phyloP scores from a whole-genome alignment of 2,888 invertebrate species.

The Sericinus montela region DNA sequence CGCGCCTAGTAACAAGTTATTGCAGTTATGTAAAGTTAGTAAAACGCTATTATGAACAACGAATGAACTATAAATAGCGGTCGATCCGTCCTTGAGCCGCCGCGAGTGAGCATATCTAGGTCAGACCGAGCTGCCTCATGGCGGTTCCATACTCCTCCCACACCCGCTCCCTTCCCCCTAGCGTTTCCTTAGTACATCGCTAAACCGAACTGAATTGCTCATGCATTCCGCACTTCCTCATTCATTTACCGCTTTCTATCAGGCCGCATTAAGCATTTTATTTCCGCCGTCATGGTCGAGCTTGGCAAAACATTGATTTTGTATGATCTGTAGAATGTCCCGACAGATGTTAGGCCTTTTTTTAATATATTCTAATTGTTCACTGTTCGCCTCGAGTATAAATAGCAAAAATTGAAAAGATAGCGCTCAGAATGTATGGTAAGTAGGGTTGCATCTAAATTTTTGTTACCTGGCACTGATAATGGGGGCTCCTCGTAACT shows the following conservation, averaged over 20 bases:
- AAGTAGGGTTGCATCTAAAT: conserved; percentile 42
- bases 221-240: conserved; percentile 41
- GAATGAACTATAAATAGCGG: conserved; percentile 75
- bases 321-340: conserved; percentile 1
- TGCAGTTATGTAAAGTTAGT: conserved; percentile 71
- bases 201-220: conserved; percentile 37
- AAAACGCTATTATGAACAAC: conserved; percentile 62
- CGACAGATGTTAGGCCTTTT: conserved; percentile 42
- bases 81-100: conserved; percentile 75
- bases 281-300: conserved; percentile 27
- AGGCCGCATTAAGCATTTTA: conserved; percentile 21
- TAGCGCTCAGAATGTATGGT: conserved; percentile 37
- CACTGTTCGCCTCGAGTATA: conserved; percentile 30
- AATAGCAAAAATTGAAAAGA: conserved; percentile 36
- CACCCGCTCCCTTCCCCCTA: conserved; percentile 26
- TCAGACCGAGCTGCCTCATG: conserved; percentile 62
- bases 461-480: conserved; percentile 63
- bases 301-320: conserved; percentile 24
- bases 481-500: conserved; percentile 44
- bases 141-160: conserved; percentile 42
- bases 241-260: conserved; percentile 30
- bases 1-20: conserved; percentile 47
- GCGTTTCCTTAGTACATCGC: conserved; percentile 22
- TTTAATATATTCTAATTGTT: conserved; percentile 31
- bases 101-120: conserved; percentile 69